Evolutionary conservation across 2,888 invertebrate species (phyloP).

Genomic region (Xylocampa areola): DNA sequence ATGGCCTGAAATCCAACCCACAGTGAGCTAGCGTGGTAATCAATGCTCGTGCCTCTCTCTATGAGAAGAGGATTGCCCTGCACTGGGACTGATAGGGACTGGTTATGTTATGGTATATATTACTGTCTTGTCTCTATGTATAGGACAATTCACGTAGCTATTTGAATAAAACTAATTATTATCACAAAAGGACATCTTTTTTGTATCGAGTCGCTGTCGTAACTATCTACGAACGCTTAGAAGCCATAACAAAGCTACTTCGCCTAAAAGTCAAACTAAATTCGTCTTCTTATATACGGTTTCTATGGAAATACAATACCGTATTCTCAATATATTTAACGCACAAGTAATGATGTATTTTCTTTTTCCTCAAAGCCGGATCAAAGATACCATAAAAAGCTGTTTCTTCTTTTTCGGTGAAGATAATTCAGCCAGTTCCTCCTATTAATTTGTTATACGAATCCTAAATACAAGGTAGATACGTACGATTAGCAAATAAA

Average conservation of each 20-base stretch:
- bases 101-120: too few species aligned
- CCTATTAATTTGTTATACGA: neutral
- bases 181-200: too few species aligned
- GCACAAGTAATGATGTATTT: constrained; percentile 16
- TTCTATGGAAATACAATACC: constrained; percentile 18
- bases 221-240: too few species aligned
- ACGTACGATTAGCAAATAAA: neutral
- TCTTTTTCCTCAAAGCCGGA: constrained; percentile 8
- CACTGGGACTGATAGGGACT: too few species aligned
- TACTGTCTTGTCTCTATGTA: too few species aligned
- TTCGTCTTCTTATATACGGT: neutral
- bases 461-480: neutral
- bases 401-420: neutral
- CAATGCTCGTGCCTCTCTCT: too few species aligned
- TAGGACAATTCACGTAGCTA: too few species aligned
- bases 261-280: neutral
- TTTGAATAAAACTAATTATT: too few species aligned
- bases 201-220: too few species aligned
- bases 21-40: too few species aligned
- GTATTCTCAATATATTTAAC: constrained; percentile 17
- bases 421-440: neutral
- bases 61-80: too few species aligned
- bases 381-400: constrained; percentile 7
- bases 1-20: too few species aligned
- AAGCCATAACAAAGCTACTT: neutral